Base-by-base conservation (phyloP, 2,888 invertebrate species). In the Xylophagus ater region DNA sequence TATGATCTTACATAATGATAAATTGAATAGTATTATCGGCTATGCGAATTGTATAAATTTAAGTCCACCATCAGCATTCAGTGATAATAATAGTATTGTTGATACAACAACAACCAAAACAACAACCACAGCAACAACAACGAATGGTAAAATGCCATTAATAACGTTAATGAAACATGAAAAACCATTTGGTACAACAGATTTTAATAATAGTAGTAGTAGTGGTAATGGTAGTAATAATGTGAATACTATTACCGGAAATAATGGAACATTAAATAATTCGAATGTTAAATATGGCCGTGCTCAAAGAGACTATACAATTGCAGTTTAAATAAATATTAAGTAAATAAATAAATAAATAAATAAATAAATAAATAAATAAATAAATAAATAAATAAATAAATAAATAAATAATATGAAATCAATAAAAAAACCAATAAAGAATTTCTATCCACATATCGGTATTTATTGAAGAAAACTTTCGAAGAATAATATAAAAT, bases 51-150 rank as follows among this genome's bases (percentile, higher is more conserved):
- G 36, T n/a, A 19, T 31, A 2, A 59, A 58, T 45, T 47, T 60
- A 5, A 60, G 61, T 47, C 60, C 60, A 40, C 62, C 69, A 40
- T 68, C 67, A 43, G 69, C 70, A 35, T 69, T 70, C 46, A 65
- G 64, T 43, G 68, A 68, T 46, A 63, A 59, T 45, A 59, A 53
- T 42, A 61, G n/a, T n/a, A n/a, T n/a, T 60, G 43, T 51, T 13
- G 56, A 20, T 55, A 57, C 50, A 60, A 61, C 45, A 57, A 56
- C 37, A 62, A 60, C 51, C 60, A 62, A 46, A 59, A 61, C 39
- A 61, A 62, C 44, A 60, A 62, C 51, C 61, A 62, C 49, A 59
- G 62, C 49, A 60, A 62, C 47, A 24, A 29, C n/a, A 17, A 36
- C 35, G 12, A 15, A 23, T 17, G 43, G 44, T n/a, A 40, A 41